These are phyloP conservation scores for Torymus texanus DNA, from an alignment of 2,888 invertebrate species.

Conservation along the genomic window DNA sequence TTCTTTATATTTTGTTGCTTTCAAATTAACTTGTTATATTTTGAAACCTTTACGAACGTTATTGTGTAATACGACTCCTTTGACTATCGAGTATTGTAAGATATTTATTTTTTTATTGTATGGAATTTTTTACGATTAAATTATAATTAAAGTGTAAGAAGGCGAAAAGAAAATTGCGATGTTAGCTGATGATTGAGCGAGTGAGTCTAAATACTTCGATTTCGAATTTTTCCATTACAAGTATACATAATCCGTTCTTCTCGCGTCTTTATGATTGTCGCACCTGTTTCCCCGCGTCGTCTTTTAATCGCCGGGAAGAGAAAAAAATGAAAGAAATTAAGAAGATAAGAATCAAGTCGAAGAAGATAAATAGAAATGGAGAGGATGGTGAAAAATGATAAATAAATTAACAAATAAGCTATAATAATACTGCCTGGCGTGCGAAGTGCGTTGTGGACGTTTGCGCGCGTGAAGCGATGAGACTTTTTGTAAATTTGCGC, in stretches of 20 bases:
- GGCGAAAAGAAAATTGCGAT: no score
- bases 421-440: constrained; percentile 48
- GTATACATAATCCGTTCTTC: constrained; percentile 4
- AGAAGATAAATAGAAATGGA: constrained; percentile 12
- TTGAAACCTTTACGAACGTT: no score
- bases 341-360: background rate
- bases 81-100: no score
- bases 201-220: no score
- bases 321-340: constrained; percentile 1
- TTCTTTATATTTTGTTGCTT: no score
- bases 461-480: constrained; percentile 36
- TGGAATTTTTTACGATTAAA: no score
- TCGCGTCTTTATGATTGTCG: background rate
- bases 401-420: constrained; percentile 32
- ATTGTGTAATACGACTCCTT: no score
- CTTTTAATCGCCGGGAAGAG: background rate
- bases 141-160: no score
- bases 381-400: background rate
- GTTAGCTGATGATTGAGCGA: no score
- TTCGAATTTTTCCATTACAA: no score
- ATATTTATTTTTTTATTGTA: no score
- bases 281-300: constrained; percentile 10
- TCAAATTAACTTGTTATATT: no score
- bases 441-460: constrained; percentile 46
- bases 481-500: constrained; percentile 54